These are phyloP conservation scores for Tonatia bakeri DNA, from an alignment of 2,113 vertebrate genomes.

Conservation along the genomic window DNA sequence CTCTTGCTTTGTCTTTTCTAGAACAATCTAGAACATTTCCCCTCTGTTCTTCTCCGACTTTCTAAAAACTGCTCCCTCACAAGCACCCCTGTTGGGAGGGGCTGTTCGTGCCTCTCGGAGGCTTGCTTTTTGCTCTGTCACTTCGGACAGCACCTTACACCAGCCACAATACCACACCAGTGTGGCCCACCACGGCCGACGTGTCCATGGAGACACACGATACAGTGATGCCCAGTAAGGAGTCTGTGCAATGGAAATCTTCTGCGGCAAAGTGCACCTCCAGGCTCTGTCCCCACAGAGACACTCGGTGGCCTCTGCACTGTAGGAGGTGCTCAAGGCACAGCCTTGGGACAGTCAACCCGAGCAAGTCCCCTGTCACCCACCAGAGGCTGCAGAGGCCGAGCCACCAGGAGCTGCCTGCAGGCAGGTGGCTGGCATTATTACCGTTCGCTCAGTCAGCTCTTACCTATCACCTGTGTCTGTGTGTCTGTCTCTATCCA, in stretches of 20 bases:
- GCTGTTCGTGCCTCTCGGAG: not conserved
- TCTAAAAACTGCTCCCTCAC: not conserved
- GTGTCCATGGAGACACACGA: not conserved
- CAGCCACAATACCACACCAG: fast-evolving
- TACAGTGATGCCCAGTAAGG: fast-evolving
- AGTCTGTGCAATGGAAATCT: fast-evolving
- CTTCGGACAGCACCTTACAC: not conserved
- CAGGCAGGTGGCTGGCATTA: fast-evolving
- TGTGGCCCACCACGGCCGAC: not conserved
- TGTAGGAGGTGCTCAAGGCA: not conserved
- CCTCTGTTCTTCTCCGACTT: not conserved
- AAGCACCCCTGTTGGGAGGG: not conserved
- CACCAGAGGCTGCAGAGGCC: not conserved
- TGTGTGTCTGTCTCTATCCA: too few relatives aligned
- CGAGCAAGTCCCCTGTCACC: not conserved
- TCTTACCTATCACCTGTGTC: not conserved
- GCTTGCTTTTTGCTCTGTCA: fast-evolving
- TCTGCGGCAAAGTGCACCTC: fast-evolving
- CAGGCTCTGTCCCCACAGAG: not conserved
- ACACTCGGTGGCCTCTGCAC: not conserved
- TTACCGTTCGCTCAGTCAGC: fast-evolving
- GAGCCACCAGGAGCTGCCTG: not conserved
- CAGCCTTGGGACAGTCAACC: not conserved
- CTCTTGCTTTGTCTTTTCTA: fast-evolving
- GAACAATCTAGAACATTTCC: not conserved